Evolutionary conservation across 2,888 invertebrate genomes (phyloP), one percentile per base, ranked within the genome.

Genomic region (Macrophya alboannulata): DNA sequence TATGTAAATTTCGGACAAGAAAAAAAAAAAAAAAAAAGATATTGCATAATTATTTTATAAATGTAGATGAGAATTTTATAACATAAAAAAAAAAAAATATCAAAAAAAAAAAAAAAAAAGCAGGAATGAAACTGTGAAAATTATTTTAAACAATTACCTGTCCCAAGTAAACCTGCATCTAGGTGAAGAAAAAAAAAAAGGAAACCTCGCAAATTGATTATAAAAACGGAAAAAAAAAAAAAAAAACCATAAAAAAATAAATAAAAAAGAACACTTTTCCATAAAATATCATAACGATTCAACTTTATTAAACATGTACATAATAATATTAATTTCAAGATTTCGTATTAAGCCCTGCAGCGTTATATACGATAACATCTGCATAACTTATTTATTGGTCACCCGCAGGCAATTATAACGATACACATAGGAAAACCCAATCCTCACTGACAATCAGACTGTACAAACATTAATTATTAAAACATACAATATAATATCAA

Each of bases 31-130:
- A 31, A n/a, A 40, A 72, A 40, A 82, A 17, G 21, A 43, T 31
- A 59, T 81, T 81, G 62, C 40, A 81, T 81, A 55, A 55, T 17
- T 81, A 81, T 81, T 62, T 81, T 81, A 62, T 81, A 81, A 62
- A 81, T 81, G 59, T 81, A 81, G 5, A 59, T 62, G 37, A 31
- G 43, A 40, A n/a, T 85, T 86, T 84, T 72, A 65, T 43, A 59
- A 15, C 6, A n/a, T n/a, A n/a, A n/a, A 55, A 15, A 51, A 17
- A 48, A 48, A 0, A 48, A 51, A 76, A 74, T 71, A 51, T 25
- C 6, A 43, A 83, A 4, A 10, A 62, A 40, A 31, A 21, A 84
- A 40, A 71, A 40, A 2, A 76, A 76, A 17, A 45, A 71, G n/a
- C 84, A 48, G n/a, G n/a, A n/a, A n/a, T n/a, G n/a, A n/a, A 31